These are phyloP conservation scores for Lucilia sericata DNA, from an alignment of 1,140 invertebrate genomes.

Conservation along the genomic window DNA sequence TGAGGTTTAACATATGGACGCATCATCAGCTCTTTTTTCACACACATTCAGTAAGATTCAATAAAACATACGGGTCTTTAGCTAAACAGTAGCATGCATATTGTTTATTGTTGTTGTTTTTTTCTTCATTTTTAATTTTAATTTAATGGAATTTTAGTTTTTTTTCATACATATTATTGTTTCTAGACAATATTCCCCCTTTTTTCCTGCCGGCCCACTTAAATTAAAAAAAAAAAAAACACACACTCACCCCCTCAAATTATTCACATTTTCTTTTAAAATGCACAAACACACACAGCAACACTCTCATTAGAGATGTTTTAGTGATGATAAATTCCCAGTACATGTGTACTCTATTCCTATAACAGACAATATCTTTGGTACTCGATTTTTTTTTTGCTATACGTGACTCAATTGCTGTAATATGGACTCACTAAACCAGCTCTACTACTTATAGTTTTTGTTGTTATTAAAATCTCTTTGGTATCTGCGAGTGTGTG, in stretches of 20 bases:
- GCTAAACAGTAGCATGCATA: not conserved
- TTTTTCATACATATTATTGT: not conserved
- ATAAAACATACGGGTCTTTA: no score
- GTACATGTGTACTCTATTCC: no score
- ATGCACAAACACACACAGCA: no score
- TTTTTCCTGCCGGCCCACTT: not conserved
- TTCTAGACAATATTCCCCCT: not conserved
- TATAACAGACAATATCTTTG: no score
- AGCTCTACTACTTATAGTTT: no score
- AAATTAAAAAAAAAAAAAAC: not conserved
- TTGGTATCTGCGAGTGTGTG: not conserved
- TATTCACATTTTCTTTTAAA: not conserved
- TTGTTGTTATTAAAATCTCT: not conserved
- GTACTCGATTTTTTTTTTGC: no score
- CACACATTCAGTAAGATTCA: not conserved
- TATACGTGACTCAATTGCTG: no score
- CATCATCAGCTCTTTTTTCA: not conserved
- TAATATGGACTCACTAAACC: no score
- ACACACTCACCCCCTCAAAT: not conserved
- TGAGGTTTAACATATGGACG: slow-evolving; percentile 23
- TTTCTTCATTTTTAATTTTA: no score
- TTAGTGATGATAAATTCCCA: no score
- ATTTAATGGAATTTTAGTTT: not conserved
- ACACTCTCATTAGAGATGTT: no score
- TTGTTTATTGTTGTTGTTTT: not conserved